Conservation (phyloP, 35 echinoderm and acorn worm species). For the Stichopus chloronotus region DNA sequence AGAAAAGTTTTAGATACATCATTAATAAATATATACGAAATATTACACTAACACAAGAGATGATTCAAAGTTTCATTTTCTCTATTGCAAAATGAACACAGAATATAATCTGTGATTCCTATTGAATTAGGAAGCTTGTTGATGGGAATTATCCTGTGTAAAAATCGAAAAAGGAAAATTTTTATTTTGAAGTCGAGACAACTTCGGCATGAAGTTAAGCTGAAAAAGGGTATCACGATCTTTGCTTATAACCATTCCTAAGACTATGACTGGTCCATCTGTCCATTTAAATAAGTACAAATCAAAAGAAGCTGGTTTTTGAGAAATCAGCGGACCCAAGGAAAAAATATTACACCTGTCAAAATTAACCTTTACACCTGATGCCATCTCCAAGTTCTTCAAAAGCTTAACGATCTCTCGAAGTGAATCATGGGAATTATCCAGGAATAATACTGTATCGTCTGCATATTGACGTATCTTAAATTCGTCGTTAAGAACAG, state of each 20-base stretch:
- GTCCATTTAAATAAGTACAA: no score
- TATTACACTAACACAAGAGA: neutral
- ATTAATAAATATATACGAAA: conserved; percentile 3
- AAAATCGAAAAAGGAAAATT: neutral
- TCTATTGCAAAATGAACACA: conserved; percentile 6
- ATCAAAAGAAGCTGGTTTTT: no score
- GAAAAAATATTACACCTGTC: no score
- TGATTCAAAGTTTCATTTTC: neutral
- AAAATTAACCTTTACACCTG: no score
- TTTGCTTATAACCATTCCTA: no score
- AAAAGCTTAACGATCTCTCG: neutral
- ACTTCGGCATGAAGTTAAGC: no score
- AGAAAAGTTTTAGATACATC: conserved; percentile 50
- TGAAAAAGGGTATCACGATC: no score
- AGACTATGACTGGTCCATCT: no score
- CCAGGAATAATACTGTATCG: no score
- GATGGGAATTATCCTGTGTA: neutral
- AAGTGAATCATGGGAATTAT: neutral
- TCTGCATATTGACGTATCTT: no score
- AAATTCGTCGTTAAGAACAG: neutral
- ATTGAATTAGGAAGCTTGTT: neutral
- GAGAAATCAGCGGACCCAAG: no score
- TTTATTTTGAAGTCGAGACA: no score
- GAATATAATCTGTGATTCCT: neutral
- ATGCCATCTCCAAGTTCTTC: neutral